Evolutionary conservation across 2,113 vertebrate genomes (phyloP).

Genomic region (Ailurus styani): DNA sequence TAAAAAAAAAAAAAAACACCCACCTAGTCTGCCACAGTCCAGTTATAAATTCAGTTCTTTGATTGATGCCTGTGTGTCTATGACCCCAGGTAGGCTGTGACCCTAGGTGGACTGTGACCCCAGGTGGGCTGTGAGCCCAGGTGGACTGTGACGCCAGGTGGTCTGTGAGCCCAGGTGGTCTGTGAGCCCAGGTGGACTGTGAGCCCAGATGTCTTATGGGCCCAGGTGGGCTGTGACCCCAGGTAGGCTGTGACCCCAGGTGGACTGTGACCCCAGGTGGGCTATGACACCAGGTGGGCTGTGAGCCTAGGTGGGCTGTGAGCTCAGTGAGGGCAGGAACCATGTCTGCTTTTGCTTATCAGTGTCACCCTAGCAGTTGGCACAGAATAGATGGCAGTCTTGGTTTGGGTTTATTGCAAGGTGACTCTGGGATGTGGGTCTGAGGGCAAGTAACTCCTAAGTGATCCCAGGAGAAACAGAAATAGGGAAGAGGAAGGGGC

Average conservation of each 20-base stretch:
- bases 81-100: not conserved
- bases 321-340: too few relatives aligned
- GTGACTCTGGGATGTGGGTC: not conserved
- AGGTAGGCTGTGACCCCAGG: not conserved
- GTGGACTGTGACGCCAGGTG: too few relatives aligned
- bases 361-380: fast-evolving
- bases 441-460: not conserved
- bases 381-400: not conserved
- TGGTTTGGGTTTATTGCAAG: not conserved
- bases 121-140: not conserved
- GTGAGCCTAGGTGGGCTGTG: not conserved
- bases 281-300: not conserved
- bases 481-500: not conserved
- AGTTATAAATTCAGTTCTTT: fast-evolving
- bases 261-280: too few relatives aligned
- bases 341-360: not conserved
- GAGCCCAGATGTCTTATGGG: too few relatives aligned
- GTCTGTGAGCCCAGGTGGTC: not conserved
- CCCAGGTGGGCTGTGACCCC: not conserved
- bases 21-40: fast-evolving
- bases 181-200: not conserved
- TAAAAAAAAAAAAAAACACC: too few relatives aligned
- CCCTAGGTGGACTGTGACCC: not conserved
- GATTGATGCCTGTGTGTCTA: not conserved
- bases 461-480: not conserved